Conservation (phyloP, 2,113 vertebrate genomes). For the Menidia beryllina region DNA sequence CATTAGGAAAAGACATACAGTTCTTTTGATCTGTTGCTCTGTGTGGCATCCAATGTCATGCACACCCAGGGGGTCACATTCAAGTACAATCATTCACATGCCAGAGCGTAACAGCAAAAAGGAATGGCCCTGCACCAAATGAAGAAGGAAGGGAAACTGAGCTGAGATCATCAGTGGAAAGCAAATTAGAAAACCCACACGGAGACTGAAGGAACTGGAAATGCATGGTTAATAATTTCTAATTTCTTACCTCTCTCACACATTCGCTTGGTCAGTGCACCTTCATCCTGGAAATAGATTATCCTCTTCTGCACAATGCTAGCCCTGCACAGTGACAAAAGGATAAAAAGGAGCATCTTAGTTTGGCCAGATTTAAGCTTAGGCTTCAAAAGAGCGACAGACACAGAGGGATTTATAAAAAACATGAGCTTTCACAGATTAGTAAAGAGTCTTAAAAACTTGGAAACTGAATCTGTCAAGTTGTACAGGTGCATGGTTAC, state of each 20-base stretch:
- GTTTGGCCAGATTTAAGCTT: neutral
- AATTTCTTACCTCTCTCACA: slow-evolving; percentile 93
- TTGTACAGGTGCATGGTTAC: slow-evolving; percentile 35
- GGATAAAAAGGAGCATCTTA: slow-evolving; percentile 14
- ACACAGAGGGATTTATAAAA: slow-evolving; percentile 3
- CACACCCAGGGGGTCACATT: slow-evolving; percentile 42
- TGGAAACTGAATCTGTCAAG: slow-evolving; percentile 9
- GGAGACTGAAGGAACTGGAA: slow-evolving; percentile 18
- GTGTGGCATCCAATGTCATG: slow-evolving; percentile 56
- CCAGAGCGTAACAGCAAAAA: slow-evolving; percentile 24
- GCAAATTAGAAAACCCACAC: slow-evolving; percentile 12
- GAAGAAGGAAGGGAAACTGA: slow-evolving; percentile 23
- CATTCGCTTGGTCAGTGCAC: slow-evolving; percentile 93
- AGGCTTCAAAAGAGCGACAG: neutral
- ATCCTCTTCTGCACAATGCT: slow-evolving; percentile 98
- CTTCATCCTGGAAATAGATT: slow-evolving; percentile 98
- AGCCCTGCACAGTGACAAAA: slow-evolving; percentile 81
- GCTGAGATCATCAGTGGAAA: slow-evolving; percentile 16
- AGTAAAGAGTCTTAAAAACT: neutral
- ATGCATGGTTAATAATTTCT: slow-evolving; percentile 26
- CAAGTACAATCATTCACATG: slow-evolving; percentile 54
- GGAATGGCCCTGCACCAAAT: slow-evolving; percentile 37
- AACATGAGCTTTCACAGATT: neutral
- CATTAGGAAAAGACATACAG: neutral
- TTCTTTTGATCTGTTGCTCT: slow-evolving; percentile 53